A percentile compares a stretch with the other conserved stretches of the same genome.
Conservation (phyloP, 2,797 vertebrate genomes). For the Liasis olivaceus region DNA sequence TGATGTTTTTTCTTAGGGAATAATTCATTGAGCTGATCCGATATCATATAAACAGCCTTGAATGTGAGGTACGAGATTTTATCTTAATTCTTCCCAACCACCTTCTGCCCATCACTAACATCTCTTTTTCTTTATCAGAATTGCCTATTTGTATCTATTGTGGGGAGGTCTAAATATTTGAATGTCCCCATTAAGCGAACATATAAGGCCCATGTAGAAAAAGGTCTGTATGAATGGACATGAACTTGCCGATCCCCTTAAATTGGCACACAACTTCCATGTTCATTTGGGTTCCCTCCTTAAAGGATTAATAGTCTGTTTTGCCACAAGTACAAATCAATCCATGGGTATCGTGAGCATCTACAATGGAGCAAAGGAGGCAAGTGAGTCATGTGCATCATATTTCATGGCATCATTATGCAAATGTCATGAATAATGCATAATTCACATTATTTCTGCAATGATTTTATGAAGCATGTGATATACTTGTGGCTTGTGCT, state of each 20-base stretch:
- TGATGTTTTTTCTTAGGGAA: neutral
- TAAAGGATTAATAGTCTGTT: neutral
- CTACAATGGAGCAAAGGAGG: too few species aligned
- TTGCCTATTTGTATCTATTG: neutral
- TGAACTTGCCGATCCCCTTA: too few species aligned
- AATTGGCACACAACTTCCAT: neutral
- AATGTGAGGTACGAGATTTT: neutral
- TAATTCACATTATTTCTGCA: too few species aligned
- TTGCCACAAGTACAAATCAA: neutral
- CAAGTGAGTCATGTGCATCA: too few species aligned
- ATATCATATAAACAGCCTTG: neutral
- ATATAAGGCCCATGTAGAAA: neutral
- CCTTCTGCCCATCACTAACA: neutral
- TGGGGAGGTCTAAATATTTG: neutral
- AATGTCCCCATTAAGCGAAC: neutral
- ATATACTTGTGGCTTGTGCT: too few species aligned
- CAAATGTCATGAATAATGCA: too few species aligned
- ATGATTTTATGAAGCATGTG: too few species aligned
- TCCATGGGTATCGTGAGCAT: too few species aligned
- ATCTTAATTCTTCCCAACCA: neutral
- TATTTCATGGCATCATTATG: too few species aligned
- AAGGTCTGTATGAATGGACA: neutral
- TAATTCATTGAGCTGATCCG: neutral
- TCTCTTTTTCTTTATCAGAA: neutral
- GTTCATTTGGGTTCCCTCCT: neutral